Evolutionary conservation across 2,113 vertebrate species (phyloP).

Genomic region (Isurus oxyrinchus): DNA sequence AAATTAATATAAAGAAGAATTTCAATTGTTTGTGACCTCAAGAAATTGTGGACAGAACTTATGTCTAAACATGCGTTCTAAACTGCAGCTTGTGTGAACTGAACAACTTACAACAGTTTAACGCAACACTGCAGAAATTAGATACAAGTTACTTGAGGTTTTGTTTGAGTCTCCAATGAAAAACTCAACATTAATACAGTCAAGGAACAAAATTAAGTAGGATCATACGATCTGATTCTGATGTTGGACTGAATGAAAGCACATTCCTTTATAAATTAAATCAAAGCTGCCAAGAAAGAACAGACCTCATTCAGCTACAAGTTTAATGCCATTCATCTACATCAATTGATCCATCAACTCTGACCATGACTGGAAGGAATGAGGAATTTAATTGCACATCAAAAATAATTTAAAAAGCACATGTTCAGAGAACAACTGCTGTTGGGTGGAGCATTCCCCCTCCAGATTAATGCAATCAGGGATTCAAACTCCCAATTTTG

Average conservation of each 20-base stretch:
- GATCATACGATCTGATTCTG: neutral
- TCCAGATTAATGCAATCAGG: neutral
- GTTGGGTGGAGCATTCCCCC: neutral
- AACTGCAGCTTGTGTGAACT: neutral
- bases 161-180: neutral
- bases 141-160: neutral
- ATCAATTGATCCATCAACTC: slow-evolving; percentile 23
- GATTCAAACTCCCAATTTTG: neutral
- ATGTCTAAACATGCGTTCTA: neutral
- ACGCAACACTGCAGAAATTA: neutral
- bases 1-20: neutral
- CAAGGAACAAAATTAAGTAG: slow-evolving; percentile 3
- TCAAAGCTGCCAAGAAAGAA: neutral
- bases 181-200: neutral
- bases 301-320: neutral
- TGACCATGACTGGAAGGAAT: slow-evolving; percentile 2
- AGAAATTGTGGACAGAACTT: neutral
- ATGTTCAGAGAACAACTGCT: neutral
- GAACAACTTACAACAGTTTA: neutral
- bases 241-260: neutral
- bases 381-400: neutral
- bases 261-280: neutral
- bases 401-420: slow-evolving; percentile 12
- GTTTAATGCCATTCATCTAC: neutral
- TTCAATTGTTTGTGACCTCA: neutral